Conservation (phyloP, 2,797 vertebrate genomes). For the Choloepus didactylus region DNA sequence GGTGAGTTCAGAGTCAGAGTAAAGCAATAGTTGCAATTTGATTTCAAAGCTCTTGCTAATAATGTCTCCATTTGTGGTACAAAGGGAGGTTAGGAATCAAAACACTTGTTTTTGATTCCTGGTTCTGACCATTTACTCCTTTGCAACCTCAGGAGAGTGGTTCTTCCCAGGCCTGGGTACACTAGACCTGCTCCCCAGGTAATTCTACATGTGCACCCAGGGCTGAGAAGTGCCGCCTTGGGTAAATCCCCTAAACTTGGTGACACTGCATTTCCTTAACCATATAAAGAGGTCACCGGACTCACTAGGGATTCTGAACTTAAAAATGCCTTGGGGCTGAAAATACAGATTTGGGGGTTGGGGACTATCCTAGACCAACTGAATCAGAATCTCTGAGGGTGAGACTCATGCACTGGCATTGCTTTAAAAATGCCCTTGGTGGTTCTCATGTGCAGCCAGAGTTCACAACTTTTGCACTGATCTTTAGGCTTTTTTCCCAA, state of each 20-base stretch:
- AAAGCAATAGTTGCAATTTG: slow-evolving; percentile 51
- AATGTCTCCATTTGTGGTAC: slow-evolving; percentile 61
- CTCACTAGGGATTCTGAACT: background rate
- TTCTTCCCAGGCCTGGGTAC: background rate
- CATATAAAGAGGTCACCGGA: background rate
- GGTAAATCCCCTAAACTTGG: background rate
- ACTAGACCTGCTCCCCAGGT: background rate
- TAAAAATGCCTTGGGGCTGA: background rate
- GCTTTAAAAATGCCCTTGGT: background rate
- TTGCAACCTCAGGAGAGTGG: background rate
- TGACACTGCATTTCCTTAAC: slow-evolving; percentile 4
- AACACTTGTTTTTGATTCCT: slow-evolving; percentile 37
- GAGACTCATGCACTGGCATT: accelerated
- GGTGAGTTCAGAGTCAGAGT: slow-evolving; percentile 44
- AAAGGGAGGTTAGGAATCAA: slow-evolving; percentile 56
- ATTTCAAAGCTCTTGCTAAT: slow-evolving; percentile 66
- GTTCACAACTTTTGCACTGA: background rate
- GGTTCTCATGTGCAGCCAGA: background rate
- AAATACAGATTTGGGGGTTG: background rate
- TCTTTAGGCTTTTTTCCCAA: background rate
- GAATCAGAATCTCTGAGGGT: background rate
- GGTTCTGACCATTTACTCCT: background rate
- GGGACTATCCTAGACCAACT: background rate
- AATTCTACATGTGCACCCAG: background rate
- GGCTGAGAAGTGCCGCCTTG: background rate